Evolutionary conservation across 1,140 invertebrate genomes (phyloP).

Genomic region (Bombus confusus): DNA sequence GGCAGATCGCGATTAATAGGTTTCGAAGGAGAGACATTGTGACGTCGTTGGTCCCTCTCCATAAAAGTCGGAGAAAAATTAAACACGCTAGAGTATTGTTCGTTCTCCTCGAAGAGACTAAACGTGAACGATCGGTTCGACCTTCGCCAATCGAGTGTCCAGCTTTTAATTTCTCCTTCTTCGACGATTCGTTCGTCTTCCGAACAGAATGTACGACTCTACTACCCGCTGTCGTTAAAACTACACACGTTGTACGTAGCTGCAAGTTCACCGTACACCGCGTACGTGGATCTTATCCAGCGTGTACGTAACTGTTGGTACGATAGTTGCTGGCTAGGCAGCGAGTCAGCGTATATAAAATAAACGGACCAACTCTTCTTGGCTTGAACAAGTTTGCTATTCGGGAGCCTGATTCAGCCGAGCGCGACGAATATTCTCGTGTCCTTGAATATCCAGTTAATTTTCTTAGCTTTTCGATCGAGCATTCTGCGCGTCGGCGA

Average conservation of each 20-base stretch:
- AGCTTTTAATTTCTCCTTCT: too few relatives aligned
- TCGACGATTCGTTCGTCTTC: background rate
- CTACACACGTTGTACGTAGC: background rate
- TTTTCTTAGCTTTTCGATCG: background rate
- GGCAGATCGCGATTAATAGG: background rate
- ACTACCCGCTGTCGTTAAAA: background rate
- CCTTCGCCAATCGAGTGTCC: too few relatives aligned
- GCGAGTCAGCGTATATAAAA: slow-evolving; percentile 82
- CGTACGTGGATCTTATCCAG: slow-evolving; percentile 50
- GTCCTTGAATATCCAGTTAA: slow-evolving; percentile 58
- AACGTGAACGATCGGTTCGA: too few relatives aligned
- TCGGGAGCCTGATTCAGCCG: slow-evolving; percentile 76
- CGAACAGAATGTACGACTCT: background rate
- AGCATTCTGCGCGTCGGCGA: too few relatives aligned
- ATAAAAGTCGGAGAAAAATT: too few relatives aligned
- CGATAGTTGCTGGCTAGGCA: slow-evolving; percentile 77
- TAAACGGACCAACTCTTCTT: slow-evolving; percentile 76
- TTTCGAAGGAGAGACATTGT: background rate
- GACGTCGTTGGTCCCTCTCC: background rate
- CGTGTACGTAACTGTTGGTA: slow-evolving; percentile 77
- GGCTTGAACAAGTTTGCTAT: slow-evolving; percentile 76
- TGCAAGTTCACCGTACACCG: background rate
- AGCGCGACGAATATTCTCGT: slow-evolving; percentile 71
- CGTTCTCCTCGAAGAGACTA: too few relatives aligned
- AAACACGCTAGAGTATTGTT: too few relatives aligned